Base-by-base conservation (phyloP, 2,888 invertebrate genomes). In the Aleiodes testaceus region DNA sequence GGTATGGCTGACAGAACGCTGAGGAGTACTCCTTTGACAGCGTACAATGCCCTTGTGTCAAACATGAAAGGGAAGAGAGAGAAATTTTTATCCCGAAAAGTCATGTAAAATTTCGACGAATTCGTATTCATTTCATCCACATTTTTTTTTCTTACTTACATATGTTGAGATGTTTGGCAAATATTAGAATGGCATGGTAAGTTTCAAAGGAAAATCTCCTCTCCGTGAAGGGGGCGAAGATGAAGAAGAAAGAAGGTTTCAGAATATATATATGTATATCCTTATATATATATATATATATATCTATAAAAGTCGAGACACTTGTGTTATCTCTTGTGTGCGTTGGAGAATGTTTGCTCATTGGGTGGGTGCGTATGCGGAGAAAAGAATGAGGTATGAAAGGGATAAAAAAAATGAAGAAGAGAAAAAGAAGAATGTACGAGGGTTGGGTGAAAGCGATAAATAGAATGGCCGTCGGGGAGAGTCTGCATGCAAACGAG, bases 401-500 rank as follows among this genome's bases (percentile, higher is more conserved):
- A 69, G 26, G 64, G 12, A 68, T 30, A 67, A 53, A 65, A 67
- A 67, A 47, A 72, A 73, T 69, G 11, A 67, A 61, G 67, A 68
- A 70, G 55, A 70, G 52, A 66, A 66, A 74, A 55, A 71, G 16
- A 67, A 66, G 26, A 67, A 65, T 71, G 67, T 72, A 16, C 50
- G 50, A 64, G n/a, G 67, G 63, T 61, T 66, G 73, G 55, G 67
- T 12, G 69, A 69, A 67, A 65, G 73, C 55, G 63, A 74, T 71
- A 53, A 69, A 63, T 71, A 63, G 64, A 70, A 73, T 70, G 71
- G 63, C 67, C 70, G 67, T 61, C 52, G 52, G 50, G 70, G 55
- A 72, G 70, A 69, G 69, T 64, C 66, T 68, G 67, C 59, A 70
- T 73, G 61, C 69, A 72, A 70, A 64, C 66, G 70, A 66, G 65